A percentile compares a stretch with the other conserved stretches of the same genome.
phyloP scores from a whole-genome alignment of 2,113 vertebrate species.

The Zosterops japonicus region DNA sequence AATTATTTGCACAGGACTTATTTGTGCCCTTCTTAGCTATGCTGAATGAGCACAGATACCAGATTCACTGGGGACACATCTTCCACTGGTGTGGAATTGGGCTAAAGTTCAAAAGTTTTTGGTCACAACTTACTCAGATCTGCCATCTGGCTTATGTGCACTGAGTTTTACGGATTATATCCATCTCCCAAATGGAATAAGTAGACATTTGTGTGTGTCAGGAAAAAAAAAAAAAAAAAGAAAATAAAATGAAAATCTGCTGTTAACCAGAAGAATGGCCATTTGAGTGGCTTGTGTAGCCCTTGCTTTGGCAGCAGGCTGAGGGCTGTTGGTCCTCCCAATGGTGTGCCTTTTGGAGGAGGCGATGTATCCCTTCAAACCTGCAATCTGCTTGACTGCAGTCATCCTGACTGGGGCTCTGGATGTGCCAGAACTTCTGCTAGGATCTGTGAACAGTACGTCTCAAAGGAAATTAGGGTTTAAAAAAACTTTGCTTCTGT shows the following conservation, averaged over 20 bases:
- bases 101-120: slow-evolving; percentile 76
- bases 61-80: slow-evolving; percentile 62
- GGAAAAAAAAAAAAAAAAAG: neutral
- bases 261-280: slow-evolving; percentile 13
- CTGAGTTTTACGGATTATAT: slow-evolving; percentile 45
- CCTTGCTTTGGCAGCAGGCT: neutral
- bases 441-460: slow-evolving; percentile 19
- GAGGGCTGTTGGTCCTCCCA: neutral
- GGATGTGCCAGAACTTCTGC: slow-evolving; percentile 53
- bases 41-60: slow-evolving; percentile 67
- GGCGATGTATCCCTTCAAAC: slow-evolving; percentile 24
- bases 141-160: slow-evolving; percentile 72
- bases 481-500: slow-evolving; percentile 23
- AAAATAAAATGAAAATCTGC: slow-evolving; percentile 38
- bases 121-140: slow-evolving; percentile 73
- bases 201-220: slow-evolving; percentile 46
- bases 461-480: slow-evolving; percentile 43
- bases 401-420: slow-evolving; percentile 5
- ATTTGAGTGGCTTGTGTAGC: neutral
- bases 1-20: slow-evolving; percentile 80
- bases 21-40: slow-evolving; percentile 74
- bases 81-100: slow-evolving; percentile 70
- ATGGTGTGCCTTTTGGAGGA: neutral
- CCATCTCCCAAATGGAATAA: slow-evolving; percentile 58
- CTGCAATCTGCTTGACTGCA: slow-evolving; percentile 43